Evolutionary conservation across 2,113 vertebrate species (phyloP).

Genomic region (Telmatochromis brichardi): DNA sequence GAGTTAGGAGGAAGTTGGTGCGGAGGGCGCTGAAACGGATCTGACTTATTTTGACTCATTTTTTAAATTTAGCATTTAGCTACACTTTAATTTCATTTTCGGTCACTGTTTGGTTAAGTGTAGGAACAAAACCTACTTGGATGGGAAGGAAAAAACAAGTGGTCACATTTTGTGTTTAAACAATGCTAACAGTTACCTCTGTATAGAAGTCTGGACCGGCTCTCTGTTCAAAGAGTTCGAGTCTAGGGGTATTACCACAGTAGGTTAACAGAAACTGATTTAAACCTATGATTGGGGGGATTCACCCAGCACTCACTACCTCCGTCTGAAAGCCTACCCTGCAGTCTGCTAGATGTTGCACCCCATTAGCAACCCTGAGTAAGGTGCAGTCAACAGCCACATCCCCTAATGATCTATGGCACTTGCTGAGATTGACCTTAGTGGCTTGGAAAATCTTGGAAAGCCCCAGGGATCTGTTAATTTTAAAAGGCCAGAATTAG

Average conservation of each 20-base stretch:
- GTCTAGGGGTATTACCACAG: not conserved
- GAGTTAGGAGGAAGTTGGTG: not conserved
- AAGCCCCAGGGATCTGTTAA: not conserved
- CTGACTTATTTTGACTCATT: not conserved
- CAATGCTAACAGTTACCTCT: not conserved
- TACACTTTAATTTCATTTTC: not conserved
- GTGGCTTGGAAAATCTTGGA: not conserved
- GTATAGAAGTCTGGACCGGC: not conserved
- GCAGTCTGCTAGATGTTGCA: not conserved
- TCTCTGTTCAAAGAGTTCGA: not conserved
- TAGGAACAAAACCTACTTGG: not conserved
- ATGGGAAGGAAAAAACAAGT: not conserved
- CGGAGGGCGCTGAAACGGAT: not conserved
- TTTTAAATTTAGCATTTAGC: not conserved
- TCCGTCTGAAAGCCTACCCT: not conserved
- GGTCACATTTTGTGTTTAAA: not conserved
- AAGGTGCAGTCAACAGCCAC: not conserved
- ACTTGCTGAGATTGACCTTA: not conserved
- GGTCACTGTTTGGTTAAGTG: not conserved
- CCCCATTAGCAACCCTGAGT: not conserved
- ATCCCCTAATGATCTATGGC: not conserved
- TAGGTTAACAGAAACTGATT: not conserved
- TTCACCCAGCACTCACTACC: not conserved
- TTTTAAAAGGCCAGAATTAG: not conserved
- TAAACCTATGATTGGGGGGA: not conserved